phyloP scores from a whole-genome alignment of 2,113 vertebrate genomes.

The Rynchops niger region DNA sequence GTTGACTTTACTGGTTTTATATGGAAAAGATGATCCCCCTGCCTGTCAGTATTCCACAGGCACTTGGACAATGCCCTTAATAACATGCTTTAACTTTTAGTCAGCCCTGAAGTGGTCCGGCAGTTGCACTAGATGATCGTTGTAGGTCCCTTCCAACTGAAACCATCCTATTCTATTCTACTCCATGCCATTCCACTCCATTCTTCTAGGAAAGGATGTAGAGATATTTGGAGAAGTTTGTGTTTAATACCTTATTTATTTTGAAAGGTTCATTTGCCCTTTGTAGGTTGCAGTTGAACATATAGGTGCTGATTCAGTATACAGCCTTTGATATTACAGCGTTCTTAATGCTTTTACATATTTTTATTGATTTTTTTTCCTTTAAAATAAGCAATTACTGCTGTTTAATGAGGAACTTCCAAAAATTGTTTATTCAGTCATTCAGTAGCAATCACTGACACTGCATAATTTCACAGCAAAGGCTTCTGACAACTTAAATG shows the following conservation, averaged over 20 bases:
- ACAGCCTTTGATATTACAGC: background rate
- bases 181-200: background rate
- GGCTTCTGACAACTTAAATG: constrained; percentile 22
- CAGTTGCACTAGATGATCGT: background rate
- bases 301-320: background rate
- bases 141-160: background rate
- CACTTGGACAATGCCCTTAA: background rate
- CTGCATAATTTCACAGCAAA: background rate
- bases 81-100: background rate
- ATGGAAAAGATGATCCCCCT: background rate
- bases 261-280: background rate
- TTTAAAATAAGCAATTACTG: background rate
- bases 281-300: background rate
- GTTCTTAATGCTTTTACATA: background rate
- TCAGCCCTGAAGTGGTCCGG: background rate
- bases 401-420: constrained; percentile 12
- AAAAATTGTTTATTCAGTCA: background rate
- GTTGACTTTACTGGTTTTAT: background rate
- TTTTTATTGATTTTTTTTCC: background rate
- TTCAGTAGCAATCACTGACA: background rate
- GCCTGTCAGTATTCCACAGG: background rate
- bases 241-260: background rate
- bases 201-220: background rate
- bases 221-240: background rate
- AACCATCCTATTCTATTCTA: background rate